phyloP scores from a whole-genome alignment of 2,113 vertebrate species.

The Crotalus tigris region DNA sequence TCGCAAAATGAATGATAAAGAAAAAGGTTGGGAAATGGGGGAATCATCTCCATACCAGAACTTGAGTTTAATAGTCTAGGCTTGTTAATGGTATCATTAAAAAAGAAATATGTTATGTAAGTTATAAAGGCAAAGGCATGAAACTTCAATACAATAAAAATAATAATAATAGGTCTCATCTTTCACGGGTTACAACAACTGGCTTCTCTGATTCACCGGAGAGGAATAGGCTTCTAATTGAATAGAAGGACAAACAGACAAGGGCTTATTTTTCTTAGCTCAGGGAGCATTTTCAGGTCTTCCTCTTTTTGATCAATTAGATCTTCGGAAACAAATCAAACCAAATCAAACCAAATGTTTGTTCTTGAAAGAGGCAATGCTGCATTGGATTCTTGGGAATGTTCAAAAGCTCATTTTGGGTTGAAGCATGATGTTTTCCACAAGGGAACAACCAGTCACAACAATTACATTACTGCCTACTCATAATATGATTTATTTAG shows the following conservation, averaged over 20 bases:
- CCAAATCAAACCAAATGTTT: slow-evolving; percentile 30
- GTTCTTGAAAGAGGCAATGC: slow-evolving; percentile 38
- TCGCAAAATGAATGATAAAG: slow-evolving; percentile 6
- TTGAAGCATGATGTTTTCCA: slow-evolving; percentile 66
- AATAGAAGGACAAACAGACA: slow-evolving; percentile 45
- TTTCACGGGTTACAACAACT: slow-evolving; percentile 28
- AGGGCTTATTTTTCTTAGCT: slow-evolving; percentile 24
- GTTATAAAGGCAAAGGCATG: background rate
- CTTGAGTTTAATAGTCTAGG: slow-evolving; percentile 5
- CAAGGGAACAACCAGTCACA: slow-evolving; percentile 76
- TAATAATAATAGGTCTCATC: background rate
- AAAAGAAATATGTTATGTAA: background rate
- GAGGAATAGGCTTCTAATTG: slow-evolving; percentile 20
- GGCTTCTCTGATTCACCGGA: background rate
- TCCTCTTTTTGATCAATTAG: slow-evolving; percentile 66
- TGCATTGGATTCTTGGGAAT: slow-evolving; percentile 33
- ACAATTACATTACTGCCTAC: slow-evolving; percentile 78
- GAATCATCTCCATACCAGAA: background rate
- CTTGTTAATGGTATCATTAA: slow-evolving; percentile 6
- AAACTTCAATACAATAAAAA: slow-evolving; percentile 1
- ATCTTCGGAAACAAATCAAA: slow-evolving; percentile 31
- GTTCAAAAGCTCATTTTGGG: slow-evolving; percentile 53
- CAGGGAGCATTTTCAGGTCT: slow-evolving; percentile 46
- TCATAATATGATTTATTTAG: slow-evolving; percentile 81
- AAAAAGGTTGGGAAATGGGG: background rate